These are phyloP conservation scores for Oenanthe oenanthe DNA, from an alignment of 2,113 vertebrate genomes.

Conservation along the genomic window DNA sequence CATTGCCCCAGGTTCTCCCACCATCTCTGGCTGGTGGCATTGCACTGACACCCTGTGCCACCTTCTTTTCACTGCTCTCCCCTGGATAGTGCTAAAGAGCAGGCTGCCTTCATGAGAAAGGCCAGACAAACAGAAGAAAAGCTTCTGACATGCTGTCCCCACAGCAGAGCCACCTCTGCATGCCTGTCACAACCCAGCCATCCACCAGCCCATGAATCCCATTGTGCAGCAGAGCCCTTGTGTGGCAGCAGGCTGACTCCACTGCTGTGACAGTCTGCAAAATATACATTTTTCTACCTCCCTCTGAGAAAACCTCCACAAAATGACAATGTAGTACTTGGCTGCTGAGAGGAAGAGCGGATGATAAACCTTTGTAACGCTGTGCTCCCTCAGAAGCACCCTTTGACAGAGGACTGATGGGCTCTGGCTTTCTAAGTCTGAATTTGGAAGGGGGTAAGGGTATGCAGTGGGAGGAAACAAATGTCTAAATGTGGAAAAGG, in stretches of 20 bases:
- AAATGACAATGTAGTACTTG: not conserved
- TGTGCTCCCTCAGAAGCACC: rapidly evolving
- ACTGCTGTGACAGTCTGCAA: rapidly evolving
- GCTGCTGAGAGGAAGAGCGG: not conserved
- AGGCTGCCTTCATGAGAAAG: not conserved
- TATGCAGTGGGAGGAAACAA: not conserved
- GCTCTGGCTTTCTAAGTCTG: not conserved
- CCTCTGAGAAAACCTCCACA: not conserved
- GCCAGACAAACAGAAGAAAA: not conserved
- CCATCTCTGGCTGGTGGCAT: not conserved
- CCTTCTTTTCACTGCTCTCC: not conserved
- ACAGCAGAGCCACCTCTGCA: not conserved
- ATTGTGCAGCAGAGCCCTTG: too few relatives aligned
- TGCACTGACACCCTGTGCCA: rapidly evolving
- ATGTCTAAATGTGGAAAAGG: not conserved
- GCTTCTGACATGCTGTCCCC: rapidly evolving
- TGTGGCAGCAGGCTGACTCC: not conserved
- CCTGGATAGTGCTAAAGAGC: not conserved
- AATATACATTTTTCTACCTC: not conserved
- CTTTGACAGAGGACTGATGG: not conserved
- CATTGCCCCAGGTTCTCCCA: rapidly evolving
- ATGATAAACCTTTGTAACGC: not conserved
- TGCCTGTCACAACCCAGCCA: not conserved
- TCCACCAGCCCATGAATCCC: not conserved
- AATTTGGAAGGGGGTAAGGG: not conserved